A percentile compares a stretch with the other conserved stretches of the same genome.
These are phyloP conservation scores for Andrena chrysosceles DNA, from an alignment of 2,888 invertebrate genomes.

Conservation along the genomic window DNA sequence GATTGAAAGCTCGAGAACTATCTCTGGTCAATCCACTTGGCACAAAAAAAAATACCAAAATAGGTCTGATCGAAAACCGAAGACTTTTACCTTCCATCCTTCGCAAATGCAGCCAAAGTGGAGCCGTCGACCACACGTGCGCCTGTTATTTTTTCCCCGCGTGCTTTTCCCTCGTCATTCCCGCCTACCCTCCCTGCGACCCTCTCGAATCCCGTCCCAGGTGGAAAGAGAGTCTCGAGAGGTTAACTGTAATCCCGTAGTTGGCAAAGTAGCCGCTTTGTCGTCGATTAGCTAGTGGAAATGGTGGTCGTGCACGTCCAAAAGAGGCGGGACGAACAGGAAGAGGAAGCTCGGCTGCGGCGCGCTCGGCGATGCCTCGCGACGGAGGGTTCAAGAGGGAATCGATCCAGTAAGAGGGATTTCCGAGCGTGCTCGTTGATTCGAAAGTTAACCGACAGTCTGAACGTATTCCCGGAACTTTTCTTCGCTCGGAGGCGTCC, in stretches of 20 bases:
- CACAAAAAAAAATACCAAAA: too few relatives aligned
- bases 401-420: constrained; percentile 19
- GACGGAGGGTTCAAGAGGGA: constrained; percentile 13
- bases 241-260: constrained; percentile 67
- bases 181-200: not conserved
- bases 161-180: constrained; percentile 5
- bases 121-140: not conserved
- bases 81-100: too few relatives aligned
- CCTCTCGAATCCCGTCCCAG: constrained; percentile 22
- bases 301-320: constrained; percentile 39
- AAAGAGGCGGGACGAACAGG: constrained; percentile 57
- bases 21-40: too few relatives aligned
- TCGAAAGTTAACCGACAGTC: constrained; percentile 34
- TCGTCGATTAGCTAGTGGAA: constrained; percentile 64
- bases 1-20: too few relatives aligned
- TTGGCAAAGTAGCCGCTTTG: constrained; percentile 67
- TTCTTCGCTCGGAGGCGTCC: constrained; percentile 40
- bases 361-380: constrained; percentile 5
- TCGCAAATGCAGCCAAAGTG: too few relatives aligned
- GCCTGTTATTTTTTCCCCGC: not conserved
- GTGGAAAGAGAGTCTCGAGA: constrained; percentile 25
- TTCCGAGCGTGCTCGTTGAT: constrained; percentile 15
- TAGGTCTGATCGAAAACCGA: too few relatives aligned
- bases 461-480: constrained; percentile 29
- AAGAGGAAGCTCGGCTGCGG: constrained; percentile 48